These are phyloP conservation scores for Ephestia elutella DNA, from an alignment of 1,140 invertebrate species.

Conservation along the genomic window DNA sequence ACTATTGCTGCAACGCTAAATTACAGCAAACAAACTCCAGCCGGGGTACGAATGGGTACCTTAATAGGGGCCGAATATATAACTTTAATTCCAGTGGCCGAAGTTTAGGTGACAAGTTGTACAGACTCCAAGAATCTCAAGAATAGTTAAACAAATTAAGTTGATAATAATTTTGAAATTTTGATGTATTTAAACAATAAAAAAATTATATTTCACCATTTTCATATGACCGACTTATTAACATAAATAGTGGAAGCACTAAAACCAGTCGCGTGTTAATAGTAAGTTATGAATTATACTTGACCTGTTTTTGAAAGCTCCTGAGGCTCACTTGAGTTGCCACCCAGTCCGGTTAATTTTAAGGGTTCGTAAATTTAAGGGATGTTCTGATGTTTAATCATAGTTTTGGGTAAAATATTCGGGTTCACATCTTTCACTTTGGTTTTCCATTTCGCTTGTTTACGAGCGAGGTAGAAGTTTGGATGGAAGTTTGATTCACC, in stretches of 20 bases:
- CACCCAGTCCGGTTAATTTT: not conserved
- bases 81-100: too few species aligned
- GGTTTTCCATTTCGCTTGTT: not conserved
- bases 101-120: too few species aligned
- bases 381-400: constrained; percentile 18
- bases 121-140: too few species aligned
- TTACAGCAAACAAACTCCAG: too few species aligned
- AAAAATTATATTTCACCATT: too few species aligned
- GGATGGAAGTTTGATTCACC: not conserved
- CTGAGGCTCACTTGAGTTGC: constrained; percentile 17
- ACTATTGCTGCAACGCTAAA: too few species aligned
- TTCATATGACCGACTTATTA: not conserved
- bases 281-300: constrained; percentile 31
- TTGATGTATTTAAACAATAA: too few species aligned
- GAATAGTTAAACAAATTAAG: too few species aligned
- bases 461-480: not conserved
- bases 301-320: constrained; percentile 28
- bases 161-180: too few species aligned
- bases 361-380: constrained; percentile 15
- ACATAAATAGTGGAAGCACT: not conserved
- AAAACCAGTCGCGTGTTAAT: constrained; percentile 21
- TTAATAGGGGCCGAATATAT: too few species aligned
- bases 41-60: too few species aligned
- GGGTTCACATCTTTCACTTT: constrained; percentile 16
- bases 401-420: constrained; percentile 20